Conservation (phyloP, 2,797 vertebrate species). For the Sphenopsis melanotis region DNA sequence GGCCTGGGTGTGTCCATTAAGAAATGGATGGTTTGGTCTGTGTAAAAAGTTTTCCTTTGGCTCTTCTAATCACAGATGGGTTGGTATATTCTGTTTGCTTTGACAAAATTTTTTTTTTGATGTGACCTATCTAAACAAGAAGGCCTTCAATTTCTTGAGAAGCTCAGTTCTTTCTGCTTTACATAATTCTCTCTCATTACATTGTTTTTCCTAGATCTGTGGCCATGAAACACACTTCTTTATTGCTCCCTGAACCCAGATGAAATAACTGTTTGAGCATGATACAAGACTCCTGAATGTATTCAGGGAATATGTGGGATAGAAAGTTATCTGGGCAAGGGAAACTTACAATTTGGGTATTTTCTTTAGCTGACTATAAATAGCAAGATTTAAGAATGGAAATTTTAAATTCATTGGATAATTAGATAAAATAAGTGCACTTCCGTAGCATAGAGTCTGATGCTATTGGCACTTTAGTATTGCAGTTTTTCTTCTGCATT, state of each 20-base stretch:
- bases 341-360: not conserved
- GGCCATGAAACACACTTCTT: not conserved
- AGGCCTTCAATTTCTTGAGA: not conserved
- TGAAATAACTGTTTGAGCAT: not conserved
- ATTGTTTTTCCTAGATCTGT: not conserved
- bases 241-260: not conserved
- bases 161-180: not conserved
- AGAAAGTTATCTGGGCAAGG: not conserved
- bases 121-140: not conserved
- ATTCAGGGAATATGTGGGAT: not conserved
- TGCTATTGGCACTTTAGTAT: not conserved
- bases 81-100: not conserved
- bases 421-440: not conserved
- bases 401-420: not conserved
- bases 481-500: not conserved
- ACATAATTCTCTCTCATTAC: not conserved
- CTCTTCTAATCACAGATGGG: not conserved
- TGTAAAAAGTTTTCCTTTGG: not conserved
- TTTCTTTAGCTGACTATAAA: not conserved
- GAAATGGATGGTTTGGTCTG: not conserved
- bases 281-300: not conserved
- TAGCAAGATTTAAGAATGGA: not conserved
- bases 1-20: not conserved
- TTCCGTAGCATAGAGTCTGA: not conserved
- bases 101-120: not conserved